Evolutionary conservation across 1,140 invertebrate genomes (phyloP), one percentile per base, ranked within the genome.

Genomic region (Drosophila yakuba): DNA sequence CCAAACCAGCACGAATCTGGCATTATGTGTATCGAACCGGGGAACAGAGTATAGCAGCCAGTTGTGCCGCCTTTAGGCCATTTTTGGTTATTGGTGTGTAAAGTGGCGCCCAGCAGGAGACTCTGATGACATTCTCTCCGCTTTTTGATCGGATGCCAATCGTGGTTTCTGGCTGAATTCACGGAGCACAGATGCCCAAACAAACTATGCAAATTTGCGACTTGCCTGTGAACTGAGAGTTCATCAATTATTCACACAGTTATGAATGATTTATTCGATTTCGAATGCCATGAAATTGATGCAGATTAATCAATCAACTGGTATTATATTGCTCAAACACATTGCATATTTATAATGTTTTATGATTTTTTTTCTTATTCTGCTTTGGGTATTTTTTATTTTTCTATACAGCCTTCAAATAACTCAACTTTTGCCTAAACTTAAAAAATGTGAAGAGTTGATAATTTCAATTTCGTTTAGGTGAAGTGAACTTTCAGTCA

Each of bases 1-100:
- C 56, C 52, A 55, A 82, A 81, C 68, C 74, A 78, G 74, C 78
- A 78, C 61, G 78, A 78, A 74, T 43, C 56, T 60, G 69, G 72
- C 63, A 82, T 81, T 71, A 67, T 35, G 43, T 58, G 41, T 39
- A 48, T 28, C 55, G n/a, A 57, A 28, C 15, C 50, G 60, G 54
- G 20, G 20, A 20, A 20, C 20, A 20, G 20, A 20, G 20, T 1
- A 17, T 17, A 14, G 4, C 38, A 69, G 63, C 47, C 58, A 62
- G 67, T 61, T 74, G 50, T 52, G 69, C 39, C 32, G 48, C 43
- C 61, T 61, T 47, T 56, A 28, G 35, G 71, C 60, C 55, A 61
- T 48, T 58, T 74, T 69, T 47, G 77, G 54, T 44, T 57, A 74
- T 74, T 74, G 59, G 51, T 62, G 68, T 74, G 68, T 63, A 44